Evolutionary conservation across 2,113 vertebrate genomes (phyloP), one percentile per base, ranked within the genome.

Genomic region (Drymodes brunneopygia): DNA sequence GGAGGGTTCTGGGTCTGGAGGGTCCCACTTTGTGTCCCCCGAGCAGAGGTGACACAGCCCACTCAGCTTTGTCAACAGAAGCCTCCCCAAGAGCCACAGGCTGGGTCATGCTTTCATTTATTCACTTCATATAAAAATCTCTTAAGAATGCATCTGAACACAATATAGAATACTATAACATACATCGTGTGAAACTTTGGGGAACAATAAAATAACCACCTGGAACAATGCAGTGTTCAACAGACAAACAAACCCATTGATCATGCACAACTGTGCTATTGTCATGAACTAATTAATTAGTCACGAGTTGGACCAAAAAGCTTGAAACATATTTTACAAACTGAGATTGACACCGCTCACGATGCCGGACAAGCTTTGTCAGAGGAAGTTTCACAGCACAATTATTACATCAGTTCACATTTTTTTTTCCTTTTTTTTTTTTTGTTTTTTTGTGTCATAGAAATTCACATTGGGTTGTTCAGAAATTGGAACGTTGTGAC

Each of bases 41-140:
- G 1, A 31, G 20, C 16, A 4, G 48, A 4, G 40, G 31, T 69
- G 79, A 36, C 65, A 17, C 21, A 3, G 18, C 64, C 42, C 66
- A 9, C 2, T 0, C 21, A 4, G 18, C 5, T 19, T 21, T 11
- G 53, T 3, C 11, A 12, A 36, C 40, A 79, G 17, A 81, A 75
- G 16, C 48, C 64, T 29, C 96, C 81, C 16, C 1, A 15, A 40
- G 57, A 91, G 64, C 53, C 9, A 1, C 92, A 75, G 88, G 97
- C 96, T 98, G 95, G 98, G 98, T 98, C 99, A 99, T 99, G 99
- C 99, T 98, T 98, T 98, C 96, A 97, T 99, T 99, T 99, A 99
- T 99, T 99, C 98, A 99, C 98, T 98, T 99, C 98, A 99, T 99
- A 99, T 98, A 99, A 99, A 99, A 99, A 98, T 99, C 98, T 99